phyloP scores from a whole-genome alignment of 2,113 vertebrate genomes.

The Motacilla alba region DNA sequence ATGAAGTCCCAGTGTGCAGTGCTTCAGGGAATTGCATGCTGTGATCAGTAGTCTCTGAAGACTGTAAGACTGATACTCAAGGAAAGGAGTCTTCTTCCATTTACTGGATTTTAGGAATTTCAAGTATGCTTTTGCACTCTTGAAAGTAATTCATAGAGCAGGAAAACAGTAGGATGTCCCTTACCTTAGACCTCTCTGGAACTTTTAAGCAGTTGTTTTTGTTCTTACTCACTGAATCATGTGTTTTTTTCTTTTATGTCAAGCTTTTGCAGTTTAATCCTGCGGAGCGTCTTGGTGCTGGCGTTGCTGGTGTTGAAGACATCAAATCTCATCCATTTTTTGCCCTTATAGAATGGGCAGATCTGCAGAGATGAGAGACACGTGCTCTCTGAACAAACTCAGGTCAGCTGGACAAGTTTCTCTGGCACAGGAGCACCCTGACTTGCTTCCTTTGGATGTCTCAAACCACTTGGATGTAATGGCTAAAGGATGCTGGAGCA shows the following conservation, averaged over 20 bases:
- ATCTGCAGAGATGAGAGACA: slow-evolving; percentile 69
- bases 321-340: slow-evolving; percentile 98
- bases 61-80: slow-evolving; percentile 37
- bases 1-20: slow-evolving; percentile 39
- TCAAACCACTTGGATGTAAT: not conserved
- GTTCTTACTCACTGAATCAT: slow-evolving; percentile 48
- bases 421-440: not conserved
- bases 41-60: slow-evolving; percentile 63
- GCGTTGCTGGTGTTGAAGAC: slow-evolving; percentile 91
- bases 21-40: slow-evolving; percentile 61
- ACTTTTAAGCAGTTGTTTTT: slow-evolving; percentile 56
- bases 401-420: not conserved
- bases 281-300: slow-evolving; percentile 89
- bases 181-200: slow-evolving; percentile 63
- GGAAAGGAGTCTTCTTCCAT: slow-evolving; percentile 50
- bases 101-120: slow-evolving; percentile 53
- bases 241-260: slow-evolving; percentile 30
- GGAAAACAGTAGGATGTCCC: slow-evolving; percentile 48
- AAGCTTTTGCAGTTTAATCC: slow-evolving; percentile 97
- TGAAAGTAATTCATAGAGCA: slow-evolving; percentile 54
- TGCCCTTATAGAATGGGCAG: slow-evolving; percentile 83
- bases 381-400: not conserved
- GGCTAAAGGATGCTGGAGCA: not conserved
- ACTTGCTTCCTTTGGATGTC: not conserved
- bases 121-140: slow-evolving; percentile 39